These are phyloP conservation scores for Macropus fuliginosus DNA, from an alignment of 2,797 vertebrate species.

Conservation along the genomic window DNA sequence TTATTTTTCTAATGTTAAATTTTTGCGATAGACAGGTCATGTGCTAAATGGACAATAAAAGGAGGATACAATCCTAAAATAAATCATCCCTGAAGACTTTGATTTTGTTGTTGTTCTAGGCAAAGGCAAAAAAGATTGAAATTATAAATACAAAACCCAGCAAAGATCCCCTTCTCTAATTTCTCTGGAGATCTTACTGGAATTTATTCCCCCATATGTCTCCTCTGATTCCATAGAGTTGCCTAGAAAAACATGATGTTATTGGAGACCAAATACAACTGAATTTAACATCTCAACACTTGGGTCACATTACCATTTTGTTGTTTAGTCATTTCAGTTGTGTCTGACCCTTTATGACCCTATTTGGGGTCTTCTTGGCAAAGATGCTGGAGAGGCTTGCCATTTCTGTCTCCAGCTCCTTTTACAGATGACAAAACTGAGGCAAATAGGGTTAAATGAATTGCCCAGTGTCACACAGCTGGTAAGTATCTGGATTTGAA, in stretches of 20 bases:
- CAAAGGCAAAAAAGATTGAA: constrained; percentile 58
- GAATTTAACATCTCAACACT: constrained; percentile 87
- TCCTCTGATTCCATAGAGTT: constrained; percentile 79
- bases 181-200: constrained; percentile 80
- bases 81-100: constrained; percentile 2
- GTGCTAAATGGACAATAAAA: constrained; percentile 52
- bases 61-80: constrained; percentile 74
- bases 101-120: constrained; percentile 20
- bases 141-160: constrained; percentile 78
- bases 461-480: background rate
- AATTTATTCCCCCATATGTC: constrained; percentile 80
- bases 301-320: constrained; percentile 75
- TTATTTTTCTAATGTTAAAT: constrained; percentile 79
- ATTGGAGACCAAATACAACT: constrained; percentile 84
- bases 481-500: background rate
- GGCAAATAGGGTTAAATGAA: background rate
- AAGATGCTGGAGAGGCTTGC: background rate
- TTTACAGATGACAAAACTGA: background rate
- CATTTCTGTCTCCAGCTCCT: background rate
- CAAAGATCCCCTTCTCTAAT: constrained; percentile 73
- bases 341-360: background rate
- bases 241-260: constrained; percentile 82
- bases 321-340: background rate
- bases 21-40: constrained; percentile 56
- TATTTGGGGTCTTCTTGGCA: background rate